phyloP scores from a whole-genome alignment of 2,888 invertebrate genomes.

The Drosophila subsilvestris region DNA sequence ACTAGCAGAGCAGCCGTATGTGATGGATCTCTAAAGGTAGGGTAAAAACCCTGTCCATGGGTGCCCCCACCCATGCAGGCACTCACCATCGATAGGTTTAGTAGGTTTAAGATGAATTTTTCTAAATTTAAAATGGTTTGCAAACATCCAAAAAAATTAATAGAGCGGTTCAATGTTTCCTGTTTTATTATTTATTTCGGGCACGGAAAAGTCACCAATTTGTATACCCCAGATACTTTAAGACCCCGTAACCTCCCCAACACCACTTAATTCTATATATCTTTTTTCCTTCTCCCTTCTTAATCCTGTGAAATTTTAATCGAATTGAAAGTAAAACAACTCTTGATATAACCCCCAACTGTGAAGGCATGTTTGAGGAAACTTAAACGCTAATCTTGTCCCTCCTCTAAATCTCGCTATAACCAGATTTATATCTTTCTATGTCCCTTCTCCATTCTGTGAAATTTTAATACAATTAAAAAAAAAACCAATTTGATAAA shows the following conservation, averaged over 20 bases:
- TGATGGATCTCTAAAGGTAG: constrained; percentile 72
- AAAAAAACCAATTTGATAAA: neutral
- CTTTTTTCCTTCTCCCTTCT: constrained; percentile 13
- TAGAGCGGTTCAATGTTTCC: constrained; percentile 77
- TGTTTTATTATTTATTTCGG: constrained; percentile 70
- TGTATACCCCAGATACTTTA: constrained; percentile 6
- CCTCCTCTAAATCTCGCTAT: no score
- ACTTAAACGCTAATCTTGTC: neutral
- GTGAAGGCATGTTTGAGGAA: constrained; percentile 28
- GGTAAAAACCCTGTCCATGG: constrained; percentile 47
- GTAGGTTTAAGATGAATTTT: constrained; percentile 58
- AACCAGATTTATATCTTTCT: neutral
- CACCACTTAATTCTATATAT: neutral
- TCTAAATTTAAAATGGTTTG: constrained; percentile 64
- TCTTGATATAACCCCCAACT: constrained; percentile 40
- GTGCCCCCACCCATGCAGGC: constrained; percentile 11
- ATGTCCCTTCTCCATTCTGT: neutral
- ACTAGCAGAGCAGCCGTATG: constrained; percentile 73
- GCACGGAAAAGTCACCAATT: constrained; percentile 59
- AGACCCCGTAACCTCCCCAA: neutral
- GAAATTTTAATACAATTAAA: neutral
- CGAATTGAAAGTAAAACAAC: constrained; percentile 55
- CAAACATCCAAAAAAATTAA: constrained; percentile 71
- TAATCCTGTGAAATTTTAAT: constrained; percentile 54
- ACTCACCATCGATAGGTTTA: constrained; percentile 43